Conservation (phyloP, 2,113 vertebrate genomes). For the Myotis lucifugus region DNA sequence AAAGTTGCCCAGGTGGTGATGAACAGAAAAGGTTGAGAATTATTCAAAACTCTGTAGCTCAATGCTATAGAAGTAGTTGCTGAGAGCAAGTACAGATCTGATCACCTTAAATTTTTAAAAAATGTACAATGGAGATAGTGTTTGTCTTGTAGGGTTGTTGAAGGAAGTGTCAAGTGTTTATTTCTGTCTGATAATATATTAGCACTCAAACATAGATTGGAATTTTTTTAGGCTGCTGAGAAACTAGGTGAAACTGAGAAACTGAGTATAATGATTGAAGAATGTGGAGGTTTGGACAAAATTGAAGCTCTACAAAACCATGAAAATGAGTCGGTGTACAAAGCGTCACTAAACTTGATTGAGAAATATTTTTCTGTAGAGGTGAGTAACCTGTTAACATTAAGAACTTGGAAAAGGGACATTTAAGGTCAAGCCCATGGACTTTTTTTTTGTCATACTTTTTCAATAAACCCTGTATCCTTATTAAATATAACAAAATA, state of each 20-base stretch:
- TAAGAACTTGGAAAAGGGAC: not conserved
- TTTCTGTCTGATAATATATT: not conserved
- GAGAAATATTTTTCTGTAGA: slow-evolving; percentile 94
- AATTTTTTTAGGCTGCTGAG: slow-evolving; percentile 91
- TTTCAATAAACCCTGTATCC: not conserved
- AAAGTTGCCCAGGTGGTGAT: not conserved
- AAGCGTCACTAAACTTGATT: slow-evolving; percentile 89
- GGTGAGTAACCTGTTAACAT: slow-evolving; percentile 82
- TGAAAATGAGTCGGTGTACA: slow-evolving; percentile 96
- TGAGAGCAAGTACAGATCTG: not conserved
- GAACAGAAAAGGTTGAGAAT: not conserved
- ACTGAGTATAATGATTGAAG: slow-evolving; percentile 95
- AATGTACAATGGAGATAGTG: not conserved
- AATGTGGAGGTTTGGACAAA: slow-evolving; percentile 94
- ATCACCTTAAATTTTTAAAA: not conserved
- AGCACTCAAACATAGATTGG: not conserved
- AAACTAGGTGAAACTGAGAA: slow-evolving; percentile 96
- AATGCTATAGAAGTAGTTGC: not conserved
- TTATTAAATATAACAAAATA: not conserved
- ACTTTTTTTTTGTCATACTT: not conserved
- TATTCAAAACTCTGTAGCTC: not conserved
- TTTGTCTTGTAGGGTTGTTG: not conserved
- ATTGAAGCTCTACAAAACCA: slow-evolving; percentile 96
- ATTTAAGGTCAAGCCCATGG: not conserved
- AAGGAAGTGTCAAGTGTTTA: not conserved